Conservation (phyloP, 2,888 invertebrate genomes). For the Volucella inflata region DNA sequence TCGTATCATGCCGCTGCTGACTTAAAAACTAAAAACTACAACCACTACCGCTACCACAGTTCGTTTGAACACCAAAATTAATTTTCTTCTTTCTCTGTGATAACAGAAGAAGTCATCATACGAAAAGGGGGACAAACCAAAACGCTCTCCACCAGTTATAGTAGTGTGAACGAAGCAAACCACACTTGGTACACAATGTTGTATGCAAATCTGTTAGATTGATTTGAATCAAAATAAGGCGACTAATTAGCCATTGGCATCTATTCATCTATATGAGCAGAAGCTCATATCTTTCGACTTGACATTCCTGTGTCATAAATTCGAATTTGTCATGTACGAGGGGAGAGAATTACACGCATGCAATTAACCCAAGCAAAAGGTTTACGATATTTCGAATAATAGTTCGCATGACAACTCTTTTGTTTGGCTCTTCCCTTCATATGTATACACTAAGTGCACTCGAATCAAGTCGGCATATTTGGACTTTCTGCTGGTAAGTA, state of each 20-base stretch:
- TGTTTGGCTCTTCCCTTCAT: background rate
- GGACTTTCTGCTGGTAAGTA: slow-evolving; percentile 19
- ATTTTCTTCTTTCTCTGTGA: slow-evolving; percentile 31
- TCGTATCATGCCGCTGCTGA: slow-evolving; percentile 64
- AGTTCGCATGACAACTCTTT: slow-evolving; percentile 51
- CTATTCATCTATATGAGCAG: too few species aligned
- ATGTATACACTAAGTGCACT: background rate
- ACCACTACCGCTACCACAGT: slow-evolving; percentile 20
- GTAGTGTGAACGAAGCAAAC: slow-evolving; percentile 1
- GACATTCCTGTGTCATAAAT: slow-evolving; percentile 29
- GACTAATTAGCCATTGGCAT: slow-evolving; percentile 28
- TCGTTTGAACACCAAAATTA: slow-evolving; percentile 10
- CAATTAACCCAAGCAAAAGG: background rate
- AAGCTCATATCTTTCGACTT: too few species aligned
- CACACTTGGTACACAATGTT: slow-evolving; percentile 38
- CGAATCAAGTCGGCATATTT: background rate
- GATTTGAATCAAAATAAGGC: slow-evolving; percentile 23
- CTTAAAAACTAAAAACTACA: slow-evolving; percentile 14
- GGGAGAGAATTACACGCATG: background rate
- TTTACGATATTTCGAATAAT: background rate
- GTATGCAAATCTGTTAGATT: slow-evolving; percentile 47
- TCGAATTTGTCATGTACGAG: slow-evolving; percentile 31
- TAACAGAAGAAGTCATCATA: slow-evolving; percentile 16
- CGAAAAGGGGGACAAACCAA: slow-evolving; percentile 1
- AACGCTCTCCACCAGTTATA: slow-evolving; percentile 7